A percentile compares a stretch with the other conserved stretches of the same genome.
These are phyloP conservation scores for Agapornis canus DNA, from an alignment of 2,797 vertebrate genomes.

Conservation along the genomic window DNA sequence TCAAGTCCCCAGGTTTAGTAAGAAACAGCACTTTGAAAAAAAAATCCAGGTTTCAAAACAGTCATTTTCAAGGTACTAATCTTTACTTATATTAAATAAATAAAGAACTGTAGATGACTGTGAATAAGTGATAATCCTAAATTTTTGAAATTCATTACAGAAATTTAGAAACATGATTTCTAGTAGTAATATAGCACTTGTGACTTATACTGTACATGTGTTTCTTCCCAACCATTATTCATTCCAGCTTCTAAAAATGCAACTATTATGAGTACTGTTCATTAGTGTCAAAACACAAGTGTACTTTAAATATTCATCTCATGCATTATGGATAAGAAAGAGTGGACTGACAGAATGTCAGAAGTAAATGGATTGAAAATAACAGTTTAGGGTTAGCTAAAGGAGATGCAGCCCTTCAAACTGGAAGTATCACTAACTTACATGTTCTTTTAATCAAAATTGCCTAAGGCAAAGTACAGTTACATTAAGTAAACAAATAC, in stretches of 20 bases:
- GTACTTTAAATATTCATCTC: background rate
- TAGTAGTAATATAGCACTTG: background rate
- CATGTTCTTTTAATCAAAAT: background rate
- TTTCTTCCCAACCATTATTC: background rate
- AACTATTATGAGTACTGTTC: background rate
- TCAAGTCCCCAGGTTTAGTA: background rate
- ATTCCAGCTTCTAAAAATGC: background rate
- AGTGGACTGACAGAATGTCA: background rate
- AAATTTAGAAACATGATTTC: background rate
- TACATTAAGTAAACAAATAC: background rate
- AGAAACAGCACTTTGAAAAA: background rate
- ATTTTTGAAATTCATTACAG: background rate
- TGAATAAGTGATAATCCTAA: background rate
- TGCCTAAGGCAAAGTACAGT: background rate
- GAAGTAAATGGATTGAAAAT: slow-evolving; percentile 32
- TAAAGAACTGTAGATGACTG: background rate
- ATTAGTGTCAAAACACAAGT: slow-evolving; percentile 27
- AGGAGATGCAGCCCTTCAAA: background rate
- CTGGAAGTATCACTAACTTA: background rate
- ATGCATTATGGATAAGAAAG: background rate
- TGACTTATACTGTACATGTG: background rate
- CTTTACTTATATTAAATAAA: background rate
- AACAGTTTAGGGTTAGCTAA: background rate
- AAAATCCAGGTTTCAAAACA: background rate
- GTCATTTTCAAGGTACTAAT: background rate